Base-by-base conservation (phyloP, 2,797 vertebrate genomes). In the Basileuterus tristriatus region DNA sequence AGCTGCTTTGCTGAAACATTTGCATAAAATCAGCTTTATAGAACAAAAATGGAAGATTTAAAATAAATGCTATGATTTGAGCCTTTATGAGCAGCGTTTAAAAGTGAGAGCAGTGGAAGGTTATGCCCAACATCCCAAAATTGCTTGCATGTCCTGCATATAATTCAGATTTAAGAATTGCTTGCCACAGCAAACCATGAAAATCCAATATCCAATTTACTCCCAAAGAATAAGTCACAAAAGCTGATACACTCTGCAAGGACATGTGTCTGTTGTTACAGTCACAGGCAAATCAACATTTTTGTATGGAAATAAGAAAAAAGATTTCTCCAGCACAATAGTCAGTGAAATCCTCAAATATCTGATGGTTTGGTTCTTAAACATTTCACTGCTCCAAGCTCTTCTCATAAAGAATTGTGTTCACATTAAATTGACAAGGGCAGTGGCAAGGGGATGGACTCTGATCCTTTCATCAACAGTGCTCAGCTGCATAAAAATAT, bases 161-260 rank as follows among this genome's bases (percentile, higher is more conserved):
- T 39, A 79, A 65, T 63, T 93, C 76, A 71, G 43, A 22, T 49
- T 94, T 70, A 79, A 84, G 47, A 85, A 94, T 29, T 76, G 88
- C 83, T 63, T 83, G 43, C 49, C 60, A 32, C 5, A 62, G 71
- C 58, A 83, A 86, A 67, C 34, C 16, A 65, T 10, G 49, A 70
- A 92, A 96, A 94, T 96, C 49, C 88, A 95, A 79, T 94, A 90
- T 72, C 92, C 86, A 90, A 96, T 95, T 94, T 95, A 82, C 91
- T 93, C 74, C 46, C 80, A 80, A 87, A 78, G 52, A 92, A 60
- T 89, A 89, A 92, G 68, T 89, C 63, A 89, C 52, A 65, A 67
- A 52, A 94, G 27, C 67, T 87, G 78, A 37, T 72, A n/a, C 55
- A n/a, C 63, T 84, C 59, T 67, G 63, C 91, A 89, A 89, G 56